These are phyloP conservation scores for Leptothorax acervorum DNA, from an alignment of 2,888 invertebrate genomes.

Conservation along the genomic window DNA sequence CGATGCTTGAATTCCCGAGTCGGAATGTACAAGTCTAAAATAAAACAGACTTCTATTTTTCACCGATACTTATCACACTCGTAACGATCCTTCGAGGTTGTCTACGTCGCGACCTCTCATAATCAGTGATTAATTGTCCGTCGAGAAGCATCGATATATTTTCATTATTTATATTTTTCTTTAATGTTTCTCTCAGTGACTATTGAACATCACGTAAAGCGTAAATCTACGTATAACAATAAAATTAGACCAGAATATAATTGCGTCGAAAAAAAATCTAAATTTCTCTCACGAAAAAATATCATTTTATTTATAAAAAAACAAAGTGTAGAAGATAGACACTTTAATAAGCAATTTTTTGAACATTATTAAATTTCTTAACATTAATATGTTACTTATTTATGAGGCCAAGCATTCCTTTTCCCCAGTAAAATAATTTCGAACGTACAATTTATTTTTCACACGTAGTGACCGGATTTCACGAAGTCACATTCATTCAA, in stretches of 20 bases:
- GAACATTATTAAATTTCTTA: not conserved
- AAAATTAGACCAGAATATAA: constrained; percentile 26
- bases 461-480: not conserved
- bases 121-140: not conserved
- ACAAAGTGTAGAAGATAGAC: not conserved
- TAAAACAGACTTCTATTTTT: constrained; percentile 44
- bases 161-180: constrained; percentile 16
- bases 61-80: constrained; percentile 27
- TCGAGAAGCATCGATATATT: not conserved
- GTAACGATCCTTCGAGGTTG: constrained; percentile 10
- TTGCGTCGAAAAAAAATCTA: not conserved
- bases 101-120: not conserved
- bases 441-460: not conserved
- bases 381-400: constrained; percentile 4
- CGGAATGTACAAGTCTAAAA: constrained; percentile 66
- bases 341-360: constrained; percentile 2
- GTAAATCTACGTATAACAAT: not conserved
- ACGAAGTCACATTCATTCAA: not conserved
- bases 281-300: constrained; percentile 1
- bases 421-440: constrained; percentile 24
- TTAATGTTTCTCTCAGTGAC: not conserved
- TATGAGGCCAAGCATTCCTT: not conserved
- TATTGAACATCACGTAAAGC: not conserved
- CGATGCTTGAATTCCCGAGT: constrained; percentile 49
- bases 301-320: not conserved